Conservation (phyloP, 2,888 invertebrate species). For the Drosophila diplacantha region DNA sequence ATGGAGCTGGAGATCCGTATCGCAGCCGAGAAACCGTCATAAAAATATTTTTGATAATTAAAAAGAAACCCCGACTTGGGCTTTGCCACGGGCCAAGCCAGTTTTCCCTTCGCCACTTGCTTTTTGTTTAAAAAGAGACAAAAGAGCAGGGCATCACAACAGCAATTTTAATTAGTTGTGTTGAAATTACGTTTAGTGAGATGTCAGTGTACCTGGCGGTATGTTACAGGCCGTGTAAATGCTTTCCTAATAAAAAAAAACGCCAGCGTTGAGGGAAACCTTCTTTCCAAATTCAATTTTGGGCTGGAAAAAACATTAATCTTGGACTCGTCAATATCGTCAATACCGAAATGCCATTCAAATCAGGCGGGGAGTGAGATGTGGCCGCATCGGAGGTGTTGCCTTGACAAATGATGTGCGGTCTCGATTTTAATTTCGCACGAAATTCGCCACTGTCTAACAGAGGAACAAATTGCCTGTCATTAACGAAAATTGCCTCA, state of each 20-base stretch:
- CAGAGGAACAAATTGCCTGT: slow-evolving; percentile 58
- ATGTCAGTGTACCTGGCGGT: slow-evolving; percentile 40
- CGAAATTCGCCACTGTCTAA: slow-evolving; percentile 42
- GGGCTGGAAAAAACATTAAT: slow-evolving; percentile 51
- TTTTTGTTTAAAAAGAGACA: slow-evolving; percentile 32
- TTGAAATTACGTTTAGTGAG: slow-evolving; percentile 45
- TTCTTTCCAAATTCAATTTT: slow-evolving; percentile 38
- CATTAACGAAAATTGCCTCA: slow-evolving; percentile 53
- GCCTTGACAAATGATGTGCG: slow-evolving; percentile 61
- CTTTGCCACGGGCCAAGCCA: slow-evolving; percentile 74
- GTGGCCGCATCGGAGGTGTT: slow-evolving; percentile 43
- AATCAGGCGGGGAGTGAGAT: slow-evolving; percentile 42
- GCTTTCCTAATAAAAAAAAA: slow-evolving; percentile 51
- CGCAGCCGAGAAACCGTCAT: slow-evolving; percentile 46
- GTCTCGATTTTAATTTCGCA: slow-evolving; percentile 59
- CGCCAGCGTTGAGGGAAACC: slow-evolving; percentile 28
- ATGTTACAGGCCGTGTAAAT: slow-evolving; percentile 22
- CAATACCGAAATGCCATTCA: slow-evolving; percentile 57
- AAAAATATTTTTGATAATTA: slow-evolving; percentile 73
- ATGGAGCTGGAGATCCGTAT: slow-evolving; percentile 46
- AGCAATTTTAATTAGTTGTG: slow-evolving; percentile 58
- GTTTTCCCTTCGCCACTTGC: slow-evolving; percentile 53
- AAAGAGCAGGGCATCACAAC: slow-evolving; percentile 12
- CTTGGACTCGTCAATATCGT: slow-evolving; percentile 56
- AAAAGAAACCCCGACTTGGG: slow-evolving; percentile 60